Percentiles rank a stretch among this genome's conserved stretches.
Conservation (phyloP, 2,888 invertebrate genomes). For the Drosophila dives region DNA sequence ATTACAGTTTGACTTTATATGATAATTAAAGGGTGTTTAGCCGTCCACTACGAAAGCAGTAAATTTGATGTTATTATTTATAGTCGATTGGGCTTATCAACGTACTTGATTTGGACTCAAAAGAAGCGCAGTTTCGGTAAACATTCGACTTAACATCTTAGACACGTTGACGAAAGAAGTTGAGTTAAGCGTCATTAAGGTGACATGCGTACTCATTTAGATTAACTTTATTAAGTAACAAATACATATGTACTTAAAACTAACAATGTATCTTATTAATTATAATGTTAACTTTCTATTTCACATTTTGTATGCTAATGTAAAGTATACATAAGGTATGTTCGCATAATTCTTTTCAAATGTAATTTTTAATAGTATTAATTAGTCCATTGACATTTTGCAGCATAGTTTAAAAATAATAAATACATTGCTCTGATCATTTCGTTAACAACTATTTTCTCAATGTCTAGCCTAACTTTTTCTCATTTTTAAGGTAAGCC, state of each 20-base stretch:
- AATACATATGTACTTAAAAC: constrained; percentile 48
- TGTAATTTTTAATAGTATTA: constrained; percentile 16
- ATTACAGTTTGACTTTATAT: too few relatives aligned
- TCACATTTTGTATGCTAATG: constrained; percentile 80
- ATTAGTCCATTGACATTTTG: constrained; percentile 19
- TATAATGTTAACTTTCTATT: constrained; percentile 84
- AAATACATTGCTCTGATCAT: background rate
- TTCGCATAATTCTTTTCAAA: constrained; percentile 8
- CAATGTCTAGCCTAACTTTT: background rate
- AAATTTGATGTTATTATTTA: too few relatives aligned
- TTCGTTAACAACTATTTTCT: background rate
- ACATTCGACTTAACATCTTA: background rate
- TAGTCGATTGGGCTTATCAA: too few relatives aligned
- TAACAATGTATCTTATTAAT: constrained; percentile 72
- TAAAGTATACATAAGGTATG: constrained; percentile 25
- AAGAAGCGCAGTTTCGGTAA: too few relatives aligned
- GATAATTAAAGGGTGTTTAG: too few relatives aligned
- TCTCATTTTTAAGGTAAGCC: background rate
- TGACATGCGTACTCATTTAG: constrained; percentile 30
- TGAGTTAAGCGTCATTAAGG: background rate
- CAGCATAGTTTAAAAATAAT: constrained; percentile 6
- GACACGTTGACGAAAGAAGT: background rate
- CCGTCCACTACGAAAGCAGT: too few relatives aligned
- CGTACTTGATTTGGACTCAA: too few relatives aligned
- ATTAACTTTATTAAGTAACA: constrained; percentile 56